A percentile compares a stretch with the other conserved stretches of the same genome.
These are phyloP conservation scores for Drosophila fuyamai DNA, from an alignment of 1,140 invertebrate genomes.

Conservation along the genomic window DNA sequence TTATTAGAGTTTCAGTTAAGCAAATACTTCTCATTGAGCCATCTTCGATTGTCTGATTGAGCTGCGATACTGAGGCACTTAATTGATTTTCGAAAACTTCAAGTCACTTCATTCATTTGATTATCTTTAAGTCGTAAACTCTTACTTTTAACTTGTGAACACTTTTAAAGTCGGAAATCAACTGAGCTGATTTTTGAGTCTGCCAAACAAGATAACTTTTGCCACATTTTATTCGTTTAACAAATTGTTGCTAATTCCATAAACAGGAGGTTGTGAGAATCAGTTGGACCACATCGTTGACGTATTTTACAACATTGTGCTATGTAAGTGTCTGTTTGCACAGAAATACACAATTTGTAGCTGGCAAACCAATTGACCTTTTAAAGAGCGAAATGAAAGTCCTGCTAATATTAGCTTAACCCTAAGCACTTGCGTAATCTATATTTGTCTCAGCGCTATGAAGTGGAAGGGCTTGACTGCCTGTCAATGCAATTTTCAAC, in stretches of 20 bases:
- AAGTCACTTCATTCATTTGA: neutral
- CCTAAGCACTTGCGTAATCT: conserved; percentile 41
- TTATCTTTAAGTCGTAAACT: neutral
- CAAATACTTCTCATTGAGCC: conserved; percentile 33
- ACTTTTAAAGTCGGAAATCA: conserved; percentile 8
- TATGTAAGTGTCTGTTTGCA: conserved; percentile 1
- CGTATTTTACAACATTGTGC: conserved; percentile 37
- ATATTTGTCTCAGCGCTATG: conserved; percentile 34
- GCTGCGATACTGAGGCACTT: neutral
- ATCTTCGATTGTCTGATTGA: conserved; percentile 12
- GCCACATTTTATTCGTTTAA: conserved; percentile 3
- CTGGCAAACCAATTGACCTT: conserved; percentile 31
- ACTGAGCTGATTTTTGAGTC: conserved; percentile 17
- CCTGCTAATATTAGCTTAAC: conserved; percentile 35
- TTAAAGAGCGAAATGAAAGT: conserved; percentile 13
- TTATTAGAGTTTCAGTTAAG: conserved; percentile 33
- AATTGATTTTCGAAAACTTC: conserved; percentile 1
- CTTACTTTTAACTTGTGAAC: conserved; percentile 6
- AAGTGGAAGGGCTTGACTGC: conserved; percentile 38
- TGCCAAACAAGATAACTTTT: neutral
- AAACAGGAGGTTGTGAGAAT: conserved; percentile 29
- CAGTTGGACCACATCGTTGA: neutral
- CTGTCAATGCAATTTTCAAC: conserved; percentile 49
- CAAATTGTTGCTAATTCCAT: conserved; percentile 52
- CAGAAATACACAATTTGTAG: conserved; percentile 5